phyloP scores from a whole-genome alignment of 2,888 invertebrate genomes.

The Hyppa rectilinea region DNA sequence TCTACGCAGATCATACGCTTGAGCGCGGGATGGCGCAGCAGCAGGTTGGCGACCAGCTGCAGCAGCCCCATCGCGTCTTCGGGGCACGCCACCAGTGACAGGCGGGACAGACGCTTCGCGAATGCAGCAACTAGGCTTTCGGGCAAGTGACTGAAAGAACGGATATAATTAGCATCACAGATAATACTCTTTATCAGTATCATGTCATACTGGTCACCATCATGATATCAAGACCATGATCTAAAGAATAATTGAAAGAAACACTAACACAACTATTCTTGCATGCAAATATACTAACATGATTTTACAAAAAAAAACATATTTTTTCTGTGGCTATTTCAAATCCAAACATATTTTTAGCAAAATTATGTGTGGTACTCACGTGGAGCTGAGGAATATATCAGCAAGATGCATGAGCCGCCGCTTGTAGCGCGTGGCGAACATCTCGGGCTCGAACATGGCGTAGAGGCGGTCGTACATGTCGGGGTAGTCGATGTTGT shows the following conservation, averaged over 20 bases:
- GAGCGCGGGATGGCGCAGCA: slow-evolving; percentile 96
- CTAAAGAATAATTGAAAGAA: not conserved
- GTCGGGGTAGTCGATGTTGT: slow-evolving; percentile 98
- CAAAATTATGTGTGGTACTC: no score
- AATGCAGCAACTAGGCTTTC: slow-evolving; percentile 98
- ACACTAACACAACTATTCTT: not conserved
- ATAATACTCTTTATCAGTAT: no score
- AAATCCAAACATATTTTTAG: no score
- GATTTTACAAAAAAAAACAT: not conserved
- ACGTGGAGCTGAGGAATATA: slow-evolving; percentile 97
- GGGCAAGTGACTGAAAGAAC: slow-evolving; percentile 94
- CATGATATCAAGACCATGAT: no score
- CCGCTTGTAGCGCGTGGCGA: slow-evolving; percentile 97
- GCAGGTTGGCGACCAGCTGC: slow-evolving; percentile 96
- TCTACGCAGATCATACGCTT: slow-evolving; percentile 90
- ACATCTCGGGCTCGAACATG: slow-evolving; percentile 97
- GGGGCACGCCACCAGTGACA: slow-evolving; percentile 95
- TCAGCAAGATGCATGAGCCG: slow-evolving; percentile 97
- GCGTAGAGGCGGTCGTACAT: slow-evolving; percentile 98
- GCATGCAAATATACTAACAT: no score
- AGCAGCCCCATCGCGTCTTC: slow-evolving; percentile 94
- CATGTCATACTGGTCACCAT: no score
- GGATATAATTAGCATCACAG: not conserved
- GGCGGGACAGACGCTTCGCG: slow-evolving; percentile 96
- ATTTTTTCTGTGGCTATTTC: no score